Percentiles rank a stretch among this genome's conserved stretches.
Evolutionary conservation across 1,140 invertebrate species (phyloP).

Genomic region (Leptonema lineaticorne): DNA sequence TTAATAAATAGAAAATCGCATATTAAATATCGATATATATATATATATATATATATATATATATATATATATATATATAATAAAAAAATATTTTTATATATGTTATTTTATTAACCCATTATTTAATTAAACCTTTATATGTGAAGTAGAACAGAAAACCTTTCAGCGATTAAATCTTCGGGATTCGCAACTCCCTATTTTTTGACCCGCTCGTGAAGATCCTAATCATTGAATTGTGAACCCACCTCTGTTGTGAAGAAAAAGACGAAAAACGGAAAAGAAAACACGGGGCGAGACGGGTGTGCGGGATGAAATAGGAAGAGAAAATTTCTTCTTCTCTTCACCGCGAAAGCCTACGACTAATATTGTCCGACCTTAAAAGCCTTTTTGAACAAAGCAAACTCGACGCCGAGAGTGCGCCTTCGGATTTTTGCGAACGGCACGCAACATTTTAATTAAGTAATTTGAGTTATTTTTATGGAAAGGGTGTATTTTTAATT

Average conservation of each 20-base stretch:
- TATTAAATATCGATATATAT: no score
- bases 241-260: not conserved
- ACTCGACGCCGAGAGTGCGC: constrained; percentile 5
- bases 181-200: no score
- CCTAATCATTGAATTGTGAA: constrained; percentile 23
- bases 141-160: no score
- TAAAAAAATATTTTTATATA: not conserved
- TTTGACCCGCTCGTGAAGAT: constrained; percentile 14
- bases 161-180: constrained; percentile 10
- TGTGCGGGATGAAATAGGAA: no score
- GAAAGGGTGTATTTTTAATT: no score
- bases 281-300: no score
- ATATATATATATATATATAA: not conserved
- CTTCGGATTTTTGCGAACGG: not conserved
- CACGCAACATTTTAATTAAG: constrained; percentile 20
- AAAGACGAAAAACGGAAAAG: no score
- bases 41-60: no score
- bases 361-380: constrained; percentile 25
- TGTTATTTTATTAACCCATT: no score
- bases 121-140: no score
- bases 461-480: no score
- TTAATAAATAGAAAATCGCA: no score
- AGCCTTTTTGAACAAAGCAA: constrained; percentile 26
- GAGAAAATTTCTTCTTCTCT: not conserved
- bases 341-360: constrained; percentile 7